Evolutionary conservation across 2,888 invertebrate species (phyloP), one percentile per base, ranked within the genome.

Genomic region (Drosophila parthenogenetica): DNA sequence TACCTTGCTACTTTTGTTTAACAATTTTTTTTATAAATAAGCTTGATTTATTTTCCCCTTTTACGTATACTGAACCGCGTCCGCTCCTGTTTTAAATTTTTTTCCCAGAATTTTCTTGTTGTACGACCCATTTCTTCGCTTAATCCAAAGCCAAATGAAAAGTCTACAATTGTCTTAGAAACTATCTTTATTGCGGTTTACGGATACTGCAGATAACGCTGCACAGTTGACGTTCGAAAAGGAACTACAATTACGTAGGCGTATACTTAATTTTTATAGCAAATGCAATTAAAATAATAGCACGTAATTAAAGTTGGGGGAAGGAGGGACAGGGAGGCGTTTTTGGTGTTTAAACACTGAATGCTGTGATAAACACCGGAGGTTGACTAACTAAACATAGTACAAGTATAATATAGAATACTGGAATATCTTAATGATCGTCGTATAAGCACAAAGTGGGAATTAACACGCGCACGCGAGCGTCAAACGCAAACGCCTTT

Each of bases 291-390:
- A 53, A 73, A 73, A 43, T 42, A 48, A 51, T 60, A 51, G 35
- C 59, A 39, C 49, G 43, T 57, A 61, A 50, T 61, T 49, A 69
- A 54, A 49, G 39, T 45, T 35, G 13, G 13, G 35, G 13, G 35
- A 8, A 2, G 35, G 29, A 29, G 29, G 29, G 29, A 5, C 10
- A 10, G 5, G 5, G 29, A 32, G 22, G n/a, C n/a, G n/a, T n/a
- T n/a, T n/a, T n/a, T 13, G 35, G 32, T 65, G 59, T 73, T 60
- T 67, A 60, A 50, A 22, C 17, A 55, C 35, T 46, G 22, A 19
- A 43, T 59, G 62, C 51, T 29, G 48, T 51, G 73, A 58, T 69
- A 77, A 58, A 63, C 55, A 60, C 61, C n/a, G 29, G 16, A 42
- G 35, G 40, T 45, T 48, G 54, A 77, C 55, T 72, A 51, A 68